Base-by-base conservation (phyloP, 2,888 invertebrate species). In the Cacoxenus indagator region DNA sequence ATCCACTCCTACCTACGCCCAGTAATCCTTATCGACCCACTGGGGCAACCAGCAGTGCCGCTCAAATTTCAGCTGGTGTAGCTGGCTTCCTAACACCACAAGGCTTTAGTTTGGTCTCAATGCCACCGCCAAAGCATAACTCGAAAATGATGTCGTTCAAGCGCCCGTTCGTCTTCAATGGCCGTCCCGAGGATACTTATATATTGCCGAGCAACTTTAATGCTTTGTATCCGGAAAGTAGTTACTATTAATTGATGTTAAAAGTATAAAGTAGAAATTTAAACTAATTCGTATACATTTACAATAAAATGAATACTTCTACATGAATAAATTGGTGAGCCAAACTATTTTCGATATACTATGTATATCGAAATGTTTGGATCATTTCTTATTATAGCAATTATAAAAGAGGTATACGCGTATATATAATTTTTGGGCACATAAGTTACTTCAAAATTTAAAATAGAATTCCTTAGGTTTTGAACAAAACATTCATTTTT, bases 161-260 rank as follows among this genome's bases (percentile, higher is more conserved):
- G 75, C 94, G 94, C 1, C 93, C 93, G 22, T 95, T 92, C 84
- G 87, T 90, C 1, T 96, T 95, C 84, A 95, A 95, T 82, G 96
- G 96, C 0, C 85, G 87, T 31, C 88, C 88, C 1, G 87, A 88
- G 64, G 87, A 88, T 45, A 87, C 87, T 67, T 88, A 84, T 64
- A 81, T 88, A 59, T 69, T 87, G 69, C 86, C 86, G 57, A 86
- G 87, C 68, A 87, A 84, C 75, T 78, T 85, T 31, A 84, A 86
- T 73, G 70, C 84, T 9, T 55, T 87, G 24, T 85, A 83, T 70
- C 82, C 85, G 61, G 84, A 81, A 24, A 78, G 74, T 65, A 75
- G 73, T 67, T 77, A 81, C 67, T 82, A 77, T 67, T 76, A 54
- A 77, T 46, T 1, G 61, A 5, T 17, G 26, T 6, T 17, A 51